Percentiles rank a stretch among this genome's conserved stretches.
Evolutionary conservation across 2,113 vertebrate genomes (phyloP).

Genomic region (Cyanistes caeruleus): DNA sequence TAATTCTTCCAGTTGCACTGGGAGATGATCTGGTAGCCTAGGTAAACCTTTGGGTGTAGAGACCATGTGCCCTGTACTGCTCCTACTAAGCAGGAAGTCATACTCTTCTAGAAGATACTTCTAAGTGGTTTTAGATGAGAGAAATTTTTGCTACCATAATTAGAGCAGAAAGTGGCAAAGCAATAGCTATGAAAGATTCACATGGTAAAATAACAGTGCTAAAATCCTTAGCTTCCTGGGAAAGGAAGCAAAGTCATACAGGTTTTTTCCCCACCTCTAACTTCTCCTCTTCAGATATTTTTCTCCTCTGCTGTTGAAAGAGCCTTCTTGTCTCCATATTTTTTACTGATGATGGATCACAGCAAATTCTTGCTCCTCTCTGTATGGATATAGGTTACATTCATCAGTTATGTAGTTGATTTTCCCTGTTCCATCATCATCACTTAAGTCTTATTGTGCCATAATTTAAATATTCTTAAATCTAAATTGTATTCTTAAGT

Average conservation of each 20-base stretch:
- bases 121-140: not conserved
- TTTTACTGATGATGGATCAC: not conserved
- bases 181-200: not conserved
- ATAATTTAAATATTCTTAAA: not conserved
- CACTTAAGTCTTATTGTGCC: not conserved
- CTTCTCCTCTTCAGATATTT: not conserved
- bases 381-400: fast-evolving
- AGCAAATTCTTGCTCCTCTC: not conserved
- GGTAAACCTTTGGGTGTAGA: not conserved
- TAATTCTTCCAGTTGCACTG: not conserved
- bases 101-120: not conserved
- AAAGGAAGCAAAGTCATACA: not conserved
- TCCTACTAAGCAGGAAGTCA: not conserved
- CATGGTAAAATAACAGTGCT: not conserved
- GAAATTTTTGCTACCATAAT: not conserved
- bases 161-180: not conserved
- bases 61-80: not conserved
- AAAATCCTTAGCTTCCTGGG: not conserved
- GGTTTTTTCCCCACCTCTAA: not conserved
- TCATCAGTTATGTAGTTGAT: not conserved
- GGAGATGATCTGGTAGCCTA: not conserved
- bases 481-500: not conserved
- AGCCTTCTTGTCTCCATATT: not conserved
- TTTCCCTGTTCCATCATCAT: not conserved
- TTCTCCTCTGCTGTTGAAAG: not conserved